A percentile compares a stretch with the other conserved stretches of the same genome.
phyloP scores from a whole-genome alignment of 1,140 invertebrate genomes.

The Drosophila rhopaloa region DNA sequence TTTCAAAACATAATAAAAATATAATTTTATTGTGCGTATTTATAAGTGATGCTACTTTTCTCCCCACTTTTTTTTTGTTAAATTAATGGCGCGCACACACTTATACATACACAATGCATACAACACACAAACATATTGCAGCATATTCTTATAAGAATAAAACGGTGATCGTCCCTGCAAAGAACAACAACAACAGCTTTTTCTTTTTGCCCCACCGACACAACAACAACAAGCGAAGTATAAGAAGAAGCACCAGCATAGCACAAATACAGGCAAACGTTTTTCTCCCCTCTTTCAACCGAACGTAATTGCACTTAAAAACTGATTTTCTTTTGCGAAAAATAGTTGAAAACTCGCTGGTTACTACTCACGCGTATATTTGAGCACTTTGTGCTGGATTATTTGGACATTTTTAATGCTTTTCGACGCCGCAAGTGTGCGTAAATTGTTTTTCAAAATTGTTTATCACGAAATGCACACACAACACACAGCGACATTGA shows the following conservation, averaged over 20 bases:
- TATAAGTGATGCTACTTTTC: constrained; percentile 70
- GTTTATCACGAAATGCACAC: constrained; percentile 78
- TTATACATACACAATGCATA: constrained; percentile 48
- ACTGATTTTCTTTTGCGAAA: constrained; percentile 33
- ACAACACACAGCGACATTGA: constrained; percentile 38
- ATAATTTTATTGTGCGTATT: constrained; percentile 77
- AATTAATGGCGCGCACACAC: constrained; percentile 78
- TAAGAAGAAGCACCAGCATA: constrained; percentile 45
- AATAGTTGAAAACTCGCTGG: constrained; percentile 41
- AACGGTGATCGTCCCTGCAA: constrained; percentile 77
- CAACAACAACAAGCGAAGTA: constrained; percentile 41
- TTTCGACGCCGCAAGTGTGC: constrained; percentile 51
- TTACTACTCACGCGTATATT: constrained; percentile 63
- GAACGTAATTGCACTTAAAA: constrained; percentile 72
- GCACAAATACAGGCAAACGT: constrained; percentile 59
- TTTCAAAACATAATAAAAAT: constrained; percentile 81
- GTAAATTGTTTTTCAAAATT: constrained; percentile 76
- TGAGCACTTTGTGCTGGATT: constrained; percentile 53
- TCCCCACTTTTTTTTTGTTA: constrained; percentile 45
- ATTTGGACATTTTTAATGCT: constrained; percentile 60
- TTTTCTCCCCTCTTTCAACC: constrained; percentile 48
- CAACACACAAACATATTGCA: constrained; percentile 58
- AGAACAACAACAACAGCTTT: constrained; percentile 40
- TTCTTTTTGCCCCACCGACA: constrained; percentile 34
- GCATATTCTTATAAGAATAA: constrained; percentile 68